These are phyloP conservation scores for Ptychodera flava DNA, from an alignment of 35 echinoderm and acorn worm species.

Conservation along the genomic window DNA sequence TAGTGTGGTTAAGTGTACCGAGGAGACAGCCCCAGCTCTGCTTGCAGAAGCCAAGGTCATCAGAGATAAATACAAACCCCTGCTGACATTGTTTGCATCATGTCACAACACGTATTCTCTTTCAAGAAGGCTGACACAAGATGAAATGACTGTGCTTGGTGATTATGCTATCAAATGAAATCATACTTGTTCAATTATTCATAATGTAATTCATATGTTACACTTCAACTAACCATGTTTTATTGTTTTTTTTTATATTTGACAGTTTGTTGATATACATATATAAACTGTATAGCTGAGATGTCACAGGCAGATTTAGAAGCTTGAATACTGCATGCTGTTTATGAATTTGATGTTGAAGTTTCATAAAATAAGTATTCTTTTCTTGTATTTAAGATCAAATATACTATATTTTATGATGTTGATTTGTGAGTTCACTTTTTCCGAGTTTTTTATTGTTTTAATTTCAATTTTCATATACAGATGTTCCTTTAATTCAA, in stretches of 20 bases:
- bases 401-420: not conserved
- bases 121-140: not conserved
- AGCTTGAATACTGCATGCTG: not conserved
- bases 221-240: not conserved
- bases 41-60: not conserved
- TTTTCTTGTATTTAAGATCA: not conserved
- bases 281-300: no score
- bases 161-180: not conserved
- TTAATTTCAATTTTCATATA: no score
- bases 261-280: not conserved
- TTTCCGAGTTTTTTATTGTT: no score
- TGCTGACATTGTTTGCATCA: not conserved
- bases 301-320: no score
- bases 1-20: not conserved
- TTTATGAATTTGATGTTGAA: not conserved
- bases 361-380: not conserved
- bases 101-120: not conserved
- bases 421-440: no score
- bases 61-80: not conserved
- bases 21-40: not conserved
- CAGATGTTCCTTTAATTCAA: not conserved
- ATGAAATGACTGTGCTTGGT: not conserved
- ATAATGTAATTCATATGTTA: not conserved
- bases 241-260: not conserved
- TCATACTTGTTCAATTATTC: not conserved